Evolutionary conservation across 37 sponge, comb jelly and placozoan genomes (phyloP), one percentile per base, ranked within the genome.

Genomic region (Beroe ovata): DNA sequence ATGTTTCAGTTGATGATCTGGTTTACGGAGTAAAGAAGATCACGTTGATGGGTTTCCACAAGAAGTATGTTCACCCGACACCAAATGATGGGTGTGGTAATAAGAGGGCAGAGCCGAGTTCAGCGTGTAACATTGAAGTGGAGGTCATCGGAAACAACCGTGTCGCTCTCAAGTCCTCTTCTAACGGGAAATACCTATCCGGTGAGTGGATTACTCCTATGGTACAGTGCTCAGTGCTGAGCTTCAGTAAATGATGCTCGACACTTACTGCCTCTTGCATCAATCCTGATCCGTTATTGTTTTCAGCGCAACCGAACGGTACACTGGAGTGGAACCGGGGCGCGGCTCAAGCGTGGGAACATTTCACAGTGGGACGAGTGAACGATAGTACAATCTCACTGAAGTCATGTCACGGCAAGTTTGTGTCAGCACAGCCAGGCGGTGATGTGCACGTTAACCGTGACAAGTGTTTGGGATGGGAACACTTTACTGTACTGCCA

Each of bases 121-220:
- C 54, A 16, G 6, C 54, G 11, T 47, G 54, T 47, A 47, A 47
- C 54, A 47, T 47, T 47, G 11, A 47, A 11, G 54, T 47, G 54
- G 54, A 47, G 11, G 54, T 47, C 11, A 47, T 47, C 11, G 11
- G 11, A 11, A 47, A 47, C 54, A 11, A 47, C 54, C 11, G 54
- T 3, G 84, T 77, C n/a, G 84, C 84, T 77, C 54, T 77, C 54
- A 77, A 42, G n/a, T 71, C 71, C 20, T 40, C 54, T 16, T 47
- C 8, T 32, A 1, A 21, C 25, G 84, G 84, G 28, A 77, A 77
- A 77, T 77, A 41, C 41, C 84, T 77, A 6, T 77, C 84, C 39
- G 47, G 84, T 77, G 23, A 23, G 84, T 77, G 41, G 11, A 11
- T n/a, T n/a, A n/a, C n/a, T n/a, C n/a, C n/a, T n/a, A n/a, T n/a